These are phyloP conservation scores for Helarctos malayanus DNA, from an alignment of 2,797 vertebrate species.

Conservation along the genomic window DNA sequence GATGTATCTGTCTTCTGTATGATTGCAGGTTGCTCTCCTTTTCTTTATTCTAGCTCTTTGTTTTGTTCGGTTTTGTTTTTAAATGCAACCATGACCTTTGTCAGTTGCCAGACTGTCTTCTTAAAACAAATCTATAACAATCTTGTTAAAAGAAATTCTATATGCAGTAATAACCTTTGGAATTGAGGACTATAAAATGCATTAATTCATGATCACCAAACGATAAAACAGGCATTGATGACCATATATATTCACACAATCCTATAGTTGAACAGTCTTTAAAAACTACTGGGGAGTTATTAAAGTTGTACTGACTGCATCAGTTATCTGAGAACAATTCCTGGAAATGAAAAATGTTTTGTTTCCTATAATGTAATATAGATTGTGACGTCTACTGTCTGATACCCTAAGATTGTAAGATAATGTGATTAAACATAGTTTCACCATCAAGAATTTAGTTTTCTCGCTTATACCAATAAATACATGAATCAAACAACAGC, in stretches of 20 bases:
- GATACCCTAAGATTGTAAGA: not conserved
- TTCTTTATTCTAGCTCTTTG: conserved; percentile 76
- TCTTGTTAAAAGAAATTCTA: conserved; percentile 37
- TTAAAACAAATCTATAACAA: conserved; percentile 70
- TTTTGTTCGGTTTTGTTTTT: conserved; percentile 62
- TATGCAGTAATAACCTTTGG: conserved; percentile 62
- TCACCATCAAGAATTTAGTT: not conserved
- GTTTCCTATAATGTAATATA: not conserved
- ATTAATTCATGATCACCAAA: conserved; percentile 69
- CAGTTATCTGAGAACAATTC: not conserved
- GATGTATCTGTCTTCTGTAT: conserved; percentile 76
- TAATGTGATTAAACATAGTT: not conserved
- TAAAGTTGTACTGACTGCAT: not conserved
- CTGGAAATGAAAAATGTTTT: conserved; percentile 7
- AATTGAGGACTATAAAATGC: conserved; percentile 64
- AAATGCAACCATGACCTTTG: conserved; percentile 73
- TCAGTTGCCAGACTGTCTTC: conserved; percentile 52
- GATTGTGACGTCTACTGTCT: not conserved
- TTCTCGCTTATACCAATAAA: not conserved
- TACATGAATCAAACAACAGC: not conserved
- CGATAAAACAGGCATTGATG: conserved; percentile 2
- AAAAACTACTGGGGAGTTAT: not conserved
- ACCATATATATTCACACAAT: not conserved
- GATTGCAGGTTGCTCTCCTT: conserved; percentile 71
- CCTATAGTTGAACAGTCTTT: not conserved